Base-by-base conservation (phyloP, 2,113 vertebrate genomes). In the Forbesichthys agassizii region DNA sequence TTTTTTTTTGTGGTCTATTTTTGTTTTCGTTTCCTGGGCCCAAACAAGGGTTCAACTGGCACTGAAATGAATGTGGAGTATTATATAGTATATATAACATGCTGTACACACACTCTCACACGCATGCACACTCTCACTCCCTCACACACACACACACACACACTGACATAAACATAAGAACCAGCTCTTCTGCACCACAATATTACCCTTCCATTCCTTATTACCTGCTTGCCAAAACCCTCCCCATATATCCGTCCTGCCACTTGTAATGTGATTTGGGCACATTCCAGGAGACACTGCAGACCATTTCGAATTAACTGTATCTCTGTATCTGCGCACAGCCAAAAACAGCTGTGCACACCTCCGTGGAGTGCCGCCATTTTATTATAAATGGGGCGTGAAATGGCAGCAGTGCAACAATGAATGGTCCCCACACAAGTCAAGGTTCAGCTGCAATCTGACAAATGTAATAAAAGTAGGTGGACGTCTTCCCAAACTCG, bases 341-440 rank as follows among this genome's bases (percentile, higher is more conserved):
- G 67, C n/a, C 11, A 14, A 48, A 80, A 66, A 74, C 60, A 75
- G 59, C 51, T 46, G 61, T 66, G 52, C 62, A 63, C 47, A 46
- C 48, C 48, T 56, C 51, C 11, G 11, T 48, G 55, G 61, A 70
- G 60, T 59, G 57, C 27, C 75, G 71, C 33, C 27, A 64, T 71
- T 82, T 81, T 47, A 87, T 77, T 72, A 71, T 78, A 79, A 84
- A 84, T 78, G 79, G 76, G 75, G 63, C 33, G 46, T 82, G 65
- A 79, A 75, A 76, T 61, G 11, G 33, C 68, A 58, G 51, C 20
- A 13, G 61, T 63, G 77, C 64, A 77, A 57, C 78, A 84, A 83
- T 71, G 49, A 84, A 75, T 60, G 53, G 70, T 67, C 36, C 75
- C 65, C 69, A 74, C 69, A 84, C 54, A 66, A 79, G 74, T 81